Evolutionary conservation across 2,113 vertebrate species (phyloP), one percentile per base, ranked within the genome.

Genomic region (Chionis minor): DNA sequence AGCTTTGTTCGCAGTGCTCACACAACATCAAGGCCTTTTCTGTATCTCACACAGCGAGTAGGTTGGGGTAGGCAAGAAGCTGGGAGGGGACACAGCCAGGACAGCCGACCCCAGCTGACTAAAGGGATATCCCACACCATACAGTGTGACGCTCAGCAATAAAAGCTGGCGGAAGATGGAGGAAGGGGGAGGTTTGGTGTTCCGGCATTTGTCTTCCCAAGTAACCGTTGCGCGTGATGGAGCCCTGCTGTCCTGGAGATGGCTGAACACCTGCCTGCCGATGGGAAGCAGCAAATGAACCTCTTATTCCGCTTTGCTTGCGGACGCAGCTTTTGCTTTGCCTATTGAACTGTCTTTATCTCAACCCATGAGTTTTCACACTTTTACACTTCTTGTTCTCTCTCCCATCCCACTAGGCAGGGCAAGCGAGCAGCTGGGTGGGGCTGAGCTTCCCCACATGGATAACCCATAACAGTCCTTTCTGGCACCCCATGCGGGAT

Each of bases 171-270:
- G 10, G 26, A 91, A 80, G 26, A 86, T 7, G 35, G 11, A 72
- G 21, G 15, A 52, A 42, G 26, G 4, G 33, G 9, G 8, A 13
- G 1, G 51, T 58, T 67, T 7, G 18, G 38, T 40, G 49, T 12
- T 6, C 47, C 5, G 14, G 38, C 3, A 2, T 67, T 74, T 80
- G 18, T 54, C n/a, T 77, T 95, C 78, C 65, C 42, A 51, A 16
- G 71, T 56, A 56, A 71, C 23, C 6, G 5, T 10, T 33, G 62
- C 0, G 0, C 1, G 2, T 63, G 62, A 62, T 2, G 21, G n/a
- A 92, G 44, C n/a, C 30, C 55, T 27, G 79, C 61, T 42, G 42
- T 40, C 63, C 59, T 32, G 75, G 44, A 32, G 9, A 62, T 30
- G 42, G 47, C 52, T 42, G 40, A 66, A 55, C 22, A 66, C 72